Conservation (phyloP, 2,888 invertebrate species). For the Ophonus ardosiacus region DNA sequence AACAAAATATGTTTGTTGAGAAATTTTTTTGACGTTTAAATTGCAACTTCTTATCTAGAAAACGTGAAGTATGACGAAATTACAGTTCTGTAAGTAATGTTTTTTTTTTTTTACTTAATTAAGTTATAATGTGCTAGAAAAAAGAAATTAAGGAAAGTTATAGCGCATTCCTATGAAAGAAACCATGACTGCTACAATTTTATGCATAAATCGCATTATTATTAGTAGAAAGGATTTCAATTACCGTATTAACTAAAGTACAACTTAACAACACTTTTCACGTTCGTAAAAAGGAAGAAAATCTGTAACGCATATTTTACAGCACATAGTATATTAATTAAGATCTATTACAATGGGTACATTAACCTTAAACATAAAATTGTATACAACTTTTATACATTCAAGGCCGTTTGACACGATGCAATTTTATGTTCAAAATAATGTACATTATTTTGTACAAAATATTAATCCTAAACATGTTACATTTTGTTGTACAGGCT, state of each 20-base stretch:
- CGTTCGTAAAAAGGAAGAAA: neutral
- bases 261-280: neutral
- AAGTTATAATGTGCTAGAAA: conserved; percentile 41
- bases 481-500: no score
- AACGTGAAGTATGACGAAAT: conserved; percentile 6
- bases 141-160: conserved; percentile 48
- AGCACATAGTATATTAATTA: no score
- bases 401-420: no score
- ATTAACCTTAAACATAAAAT: no score
- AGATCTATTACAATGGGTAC: no score
- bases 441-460: no score
- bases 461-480: no score
- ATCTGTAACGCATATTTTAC: neutral
- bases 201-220: conserved; percentile 33
- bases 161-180: conserved; percentile 49
- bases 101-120: conserved; percentile 20
- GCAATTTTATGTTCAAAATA: no score
- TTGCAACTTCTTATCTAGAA: neutral
- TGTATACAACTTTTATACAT: no score
- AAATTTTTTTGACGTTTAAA: neutral
- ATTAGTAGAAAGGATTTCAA: conserved; percentile 43
- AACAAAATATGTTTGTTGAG: neutral
- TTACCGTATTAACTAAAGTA: conserved; percentile 12
- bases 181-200: conserved; percentile 51
- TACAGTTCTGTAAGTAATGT: neutral